Conservation (phyloP, 2,797 vertebrate genomes). For the Anomalospiza imberbis region DNA sequence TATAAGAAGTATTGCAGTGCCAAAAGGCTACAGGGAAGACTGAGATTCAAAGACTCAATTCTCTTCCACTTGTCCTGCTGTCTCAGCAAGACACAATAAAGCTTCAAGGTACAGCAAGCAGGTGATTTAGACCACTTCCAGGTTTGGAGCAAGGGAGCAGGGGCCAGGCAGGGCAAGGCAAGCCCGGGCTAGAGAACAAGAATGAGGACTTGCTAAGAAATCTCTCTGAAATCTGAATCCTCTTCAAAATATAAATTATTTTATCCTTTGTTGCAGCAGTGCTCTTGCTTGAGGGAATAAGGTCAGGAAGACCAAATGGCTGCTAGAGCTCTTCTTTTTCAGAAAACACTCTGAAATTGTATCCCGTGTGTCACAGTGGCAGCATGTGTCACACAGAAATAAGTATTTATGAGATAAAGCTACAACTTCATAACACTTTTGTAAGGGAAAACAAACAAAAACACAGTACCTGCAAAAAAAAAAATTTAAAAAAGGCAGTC, state of each 20-base stretch:
- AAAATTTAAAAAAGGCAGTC: not conserved
- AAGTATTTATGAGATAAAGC: not conserved
- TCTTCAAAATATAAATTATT: not conserved
- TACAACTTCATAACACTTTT: not conserved
- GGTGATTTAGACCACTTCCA: not conserved
- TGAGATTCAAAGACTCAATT: not conserved
- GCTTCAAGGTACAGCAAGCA: not conserved
- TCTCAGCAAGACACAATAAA: not conserved
- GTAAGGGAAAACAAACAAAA: not conserved
- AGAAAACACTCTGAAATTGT: not conserved
- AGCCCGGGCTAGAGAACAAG: not conserved
- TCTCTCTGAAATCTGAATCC: not conserved
- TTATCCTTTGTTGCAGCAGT: not conserved
- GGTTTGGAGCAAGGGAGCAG: not conserved
- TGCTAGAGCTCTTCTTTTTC: not conserved
- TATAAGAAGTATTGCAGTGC: not conserved
- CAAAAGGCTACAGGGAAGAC: not conserved
- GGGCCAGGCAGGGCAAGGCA: not conserved
- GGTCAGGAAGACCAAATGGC: not conserved
- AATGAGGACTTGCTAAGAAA: not conserved
- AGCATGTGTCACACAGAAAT: not conserved
- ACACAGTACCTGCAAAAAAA: rapidly evolving
- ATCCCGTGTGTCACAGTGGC: not conserved
- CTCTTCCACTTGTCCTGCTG: not conserved
- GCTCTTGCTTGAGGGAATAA: not conserved